Percentiles rank a stretch among this genome's conserved stretches.
Evolutionary conservation across 2,797 vertebrate genomes (phyloP).

Genomic region (Diplodus sargus): DNA sequence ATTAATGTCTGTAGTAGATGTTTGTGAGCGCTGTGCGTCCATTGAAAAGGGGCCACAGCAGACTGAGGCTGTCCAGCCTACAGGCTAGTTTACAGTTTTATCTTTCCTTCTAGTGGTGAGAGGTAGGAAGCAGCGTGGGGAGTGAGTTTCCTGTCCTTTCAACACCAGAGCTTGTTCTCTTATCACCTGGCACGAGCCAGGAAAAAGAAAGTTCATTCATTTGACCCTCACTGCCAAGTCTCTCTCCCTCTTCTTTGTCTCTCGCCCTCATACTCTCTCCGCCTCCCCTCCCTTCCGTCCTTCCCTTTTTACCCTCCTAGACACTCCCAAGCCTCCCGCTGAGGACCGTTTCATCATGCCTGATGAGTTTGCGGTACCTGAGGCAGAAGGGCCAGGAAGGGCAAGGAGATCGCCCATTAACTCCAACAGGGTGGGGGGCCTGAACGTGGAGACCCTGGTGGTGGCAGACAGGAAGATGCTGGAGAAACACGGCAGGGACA

Average conservation of each 20-base stretch:
- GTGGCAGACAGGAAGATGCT: conserved; percentile 98
- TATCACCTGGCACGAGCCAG: conserved; percentile 67
- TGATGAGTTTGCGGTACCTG: conserved; percentile 86
- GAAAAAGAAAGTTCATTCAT: conserved; percentile 64
- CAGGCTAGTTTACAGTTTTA: conserved; percentile 26
- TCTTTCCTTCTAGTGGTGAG: conserved; percentile 50
- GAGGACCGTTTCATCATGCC: conserved; percentile 86
- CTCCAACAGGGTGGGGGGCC: conserved; percentile 87
- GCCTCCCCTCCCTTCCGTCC: conserved; percentile 51
- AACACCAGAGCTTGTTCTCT: conserved; percentile 49
- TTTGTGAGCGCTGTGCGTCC: background rate
- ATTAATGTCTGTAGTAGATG: conserved; percentile 6
- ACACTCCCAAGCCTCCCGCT: conserved; percentile 89
- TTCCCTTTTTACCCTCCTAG: conserved; percentile 74
- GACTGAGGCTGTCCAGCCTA: conserved; percentile 1
- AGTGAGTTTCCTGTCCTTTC: conserved; percentile 79
- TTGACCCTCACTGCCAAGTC: conserved; percentile 66
- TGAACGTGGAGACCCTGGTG: conserved; percentile 97
- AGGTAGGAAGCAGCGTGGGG: conserved; percentile 58
- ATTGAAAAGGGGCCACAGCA: background rate
- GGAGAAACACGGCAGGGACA: conserved; percentile 95
- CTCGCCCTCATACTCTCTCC: conserved; percentile 22
- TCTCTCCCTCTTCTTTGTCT: conserved; percentile 13
- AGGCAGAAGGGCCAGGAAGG: conserved; percentile 75
- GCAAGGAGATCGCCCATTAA: conserved; percentile 90